phyloP scores from a whole-genome alignment of 2,797 vertebrate genomes.

The Xiphorhynchus erythropygius region DNA sequence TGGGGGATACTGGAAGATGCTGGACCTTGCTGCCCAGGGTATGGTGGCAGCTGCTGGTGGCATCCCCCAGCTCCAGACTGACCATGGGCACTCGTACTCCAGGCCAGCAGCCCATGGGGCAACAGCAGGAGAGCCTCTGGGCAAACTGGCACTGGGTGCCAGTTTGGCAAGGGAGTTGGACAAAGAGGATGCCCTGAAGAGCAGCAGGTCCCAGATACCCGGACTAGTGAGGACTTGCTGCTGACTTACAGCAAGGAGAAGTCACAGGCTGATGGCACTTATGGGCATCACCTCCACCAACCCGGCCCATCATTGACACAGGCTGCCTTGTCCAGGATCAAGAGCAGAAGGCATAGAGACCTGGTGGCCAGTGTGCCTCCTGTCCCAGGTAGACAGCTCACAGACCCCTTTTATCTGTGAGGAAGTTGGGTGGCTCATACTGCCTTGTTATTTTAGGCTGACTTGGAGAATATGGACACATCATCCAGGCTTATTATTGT shows the following conservation, averaged over 20 bases:
- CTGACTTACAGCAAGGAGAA: not conserved
- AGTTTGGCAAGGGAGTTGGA: not conserved
- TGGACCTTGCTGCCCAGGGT: not conserved
- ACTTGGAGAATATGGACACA: not conserved
- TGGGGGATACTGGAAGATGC: not conserved
- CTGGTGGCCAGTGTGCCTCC: not conserved
- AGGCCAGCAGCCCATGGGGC: not conserved
- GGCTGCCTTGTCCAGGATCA: not conserved
- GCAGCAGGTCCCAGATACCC: not conserved
- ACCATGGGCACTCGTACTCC: not conserved
- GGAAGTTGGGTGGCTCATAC: not conserved
- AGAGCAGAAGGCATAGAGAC: not conserved
- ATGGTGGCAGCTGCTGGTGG: not conserved
- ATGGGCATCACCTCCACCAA: not conserved
- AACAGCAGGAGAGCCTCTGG: not conserved
- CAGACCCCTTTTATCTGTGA: not conserved
- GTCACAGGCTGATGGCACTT: not conserved
- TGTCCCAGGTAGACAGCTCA: not conserved
- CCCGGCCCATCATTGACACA: not conserved
- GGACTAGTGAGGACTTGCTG: not conserved
- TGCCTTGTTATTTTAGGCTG: not conserved
- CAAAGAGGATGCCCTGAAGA: not conserved
- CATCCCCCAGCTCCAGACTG: not conserved
- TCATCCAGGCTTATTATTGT: constrained; percentile 28
- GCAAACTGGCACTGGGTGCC: not conserved